These are phyloP conservation scores for Lampropteryx suffumata DNA, from an alignment of 2,888 invertebrate species.

Conservation along the genomic window DNA sequence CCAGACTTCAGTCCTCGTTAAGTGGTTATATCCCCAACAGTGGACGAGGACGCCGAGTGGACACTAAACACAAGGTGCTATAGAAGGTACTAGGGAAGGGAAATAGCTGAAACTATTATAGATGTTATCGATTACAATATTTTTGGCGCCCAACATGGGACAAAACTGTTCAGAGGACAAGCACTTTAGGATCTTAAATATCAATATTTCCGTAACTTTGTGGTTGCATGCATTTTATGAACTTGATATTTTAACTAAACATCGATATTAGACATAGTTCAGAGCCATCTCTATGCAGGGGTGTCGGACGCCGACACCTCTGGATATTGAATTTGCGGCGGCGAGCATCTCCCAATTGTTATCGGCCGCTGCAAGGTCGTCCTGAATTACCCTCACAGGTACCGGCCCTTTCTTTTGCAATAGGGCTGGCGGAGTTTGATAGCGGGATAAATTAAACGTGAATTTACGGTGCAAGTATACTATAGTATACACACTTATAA, in stretches of 20 bases:
- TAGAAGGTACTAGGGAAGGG: constrained; percentile 11
- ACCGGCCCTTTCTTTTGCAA: constrained; percentile 67
- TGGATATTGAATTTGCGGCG: constrained; percentile 80
- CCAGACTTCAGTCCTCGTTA: constrained; percentile 76
- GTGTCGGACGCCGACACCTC: constrained; percentile 66
- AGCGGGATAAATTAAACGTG: constrained; percentile 3
- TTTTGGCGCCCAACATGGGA: background rate
- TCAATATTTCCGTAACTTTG: too few relatives aligned
- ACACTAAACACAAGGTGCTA: constrained; percentile 68
- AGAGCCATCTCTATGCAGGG: constrained; percentile 30
- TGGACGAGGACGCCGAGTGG: constrained; percentile 62
- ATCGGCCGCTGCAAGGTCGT: constrained; percentile 78
- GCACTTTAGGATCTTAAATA: too few relatives aligned
- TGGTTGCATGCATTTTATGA: too few relatives aligned
- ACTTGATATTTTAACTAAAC: too few relatives aligned
- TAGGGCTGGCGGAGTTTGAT: constrained; percentile 55
- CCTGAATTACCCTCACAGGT: constrained; percentile 65
- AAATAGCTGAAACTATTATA: background rate
- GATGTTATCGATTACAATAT: background rate
- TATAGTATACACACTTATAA: background rate
- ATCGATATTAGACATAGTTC: background rate
- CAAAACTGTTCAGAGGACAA: too few relatives aligned
- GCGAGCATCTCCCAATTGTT: constrained; percentile 75
- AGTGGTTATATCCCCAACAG: constrained; percentile 77
- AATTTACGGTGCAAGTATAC: background rate